Percentiles rank a stretch among this genome's conserved stretches.
These are phyloP conservation scores for Corella eumyota DNA, from an alignment of 23 tunicate genomes.

Conservation along the genomic window DNA sequence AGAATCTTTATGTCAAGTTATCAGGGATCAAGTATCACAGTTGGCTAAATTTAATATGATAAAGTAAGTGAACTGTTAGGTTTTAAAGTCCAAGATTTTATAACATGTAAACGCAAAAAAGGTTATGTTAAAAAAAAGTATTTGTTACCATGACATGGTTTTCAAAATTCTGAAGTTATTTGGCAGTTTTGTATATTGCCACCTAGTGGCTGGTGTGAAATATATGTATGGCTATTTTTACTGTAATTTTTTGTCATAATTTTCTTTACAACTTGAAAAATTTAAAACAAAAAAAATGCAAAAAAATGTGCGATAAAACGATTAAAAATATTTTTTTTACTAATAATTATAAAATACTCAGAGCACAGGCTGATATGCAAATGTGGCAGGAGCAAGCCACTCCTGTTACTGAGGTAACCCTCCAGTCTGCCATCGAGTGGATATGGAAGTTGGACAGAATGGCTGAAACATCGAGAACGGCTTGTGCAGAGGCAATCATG, in stretches of 20 bases:
- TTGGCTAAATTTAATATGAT: constrained; percentile 84
- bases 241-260: too few species aligned
- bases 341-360: too few species aligned
- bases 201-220: too few species aligned
- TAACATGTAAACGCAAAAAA: not conserved
- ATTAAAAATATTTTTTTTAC: too few species aligned
- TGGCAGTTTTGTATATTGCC: too few species aligned
- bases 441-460: constrained; percentile 47
- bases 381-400: constrained; percentile 78
- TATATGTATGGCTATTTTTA: too few species aligned
- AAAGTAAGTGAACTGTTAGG: constrained; percentile 40
- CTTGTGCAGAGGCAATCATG: constrained; percentile 64
- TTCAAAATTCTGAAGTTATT: too few species aligned
- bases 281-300: too few species aligned
- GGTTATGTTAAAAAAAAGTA: too few species aligned
- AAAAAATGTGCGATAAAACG: too few species aligned
- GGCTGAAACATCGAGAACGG: constrained; percentile 65
- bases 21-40: constrained; percentile 75
- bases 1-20: constrained; percentile 56
- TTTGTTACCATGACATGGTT: too few species aligned
- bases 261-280: too few species aligned
- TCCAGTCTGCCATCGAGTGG: constrained; percentile 64
- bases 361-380: constrained; percentile 61
- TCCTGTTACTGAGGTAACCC: constrained; percentile 74
- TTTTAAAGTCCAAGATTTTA: not conserved